Conservation (phyloP, 30 jellyfish, hydroid and myxozoan species). For the Mastigias papua region DNA sequence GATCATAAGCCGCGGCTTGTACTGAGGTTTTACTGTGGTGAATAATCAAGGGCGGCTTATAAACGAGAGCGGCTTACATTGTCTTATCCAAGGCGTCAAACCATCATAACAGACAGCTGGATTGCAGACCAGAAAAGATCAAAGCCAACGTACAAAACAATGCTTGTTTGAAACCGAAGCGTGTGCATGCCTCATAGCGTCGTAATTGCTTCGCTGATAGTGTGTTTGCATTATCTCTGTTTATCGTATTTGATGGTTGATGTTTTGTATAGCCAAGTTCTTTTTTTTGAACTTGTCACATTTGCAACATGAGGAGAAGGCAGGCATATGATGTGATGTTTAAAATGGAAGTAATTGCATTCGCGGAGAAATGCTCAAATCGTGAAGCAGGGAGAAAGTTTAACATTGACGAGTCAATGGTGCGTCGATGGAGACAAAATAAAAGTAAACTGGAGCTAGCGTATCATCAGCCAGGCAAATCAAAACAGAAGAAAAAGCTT, state of each 20-base stretch:
- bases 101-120: neutral
- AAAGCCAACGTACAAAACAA: too few relatives aligned
- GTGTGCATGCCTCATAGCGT: neutral
- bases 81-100: neutral
- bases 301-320: constrained; percentile 11
- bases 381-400: constrained; percentile 29
- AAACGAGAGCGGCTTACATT: constrained; percentile 17
- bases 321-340: constrained; percentile 12
- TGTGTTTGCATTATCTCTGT: too few relatives aligned
- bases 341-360: constrained; percentile 11
- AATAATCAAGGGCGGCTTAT: constrained; percentile 9
- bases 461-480: neutral
- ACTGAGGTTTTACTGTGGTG: neutral
- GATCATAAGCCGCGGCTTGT: constrained; percentile 6
- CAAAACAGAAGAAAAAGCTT: neutral
- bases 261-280: too few relatives aligned
- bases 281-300: neutral
- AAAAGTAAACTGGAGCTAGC: constrained; percentile 8
- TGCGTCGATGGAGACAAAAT: constrained; percentile 43
- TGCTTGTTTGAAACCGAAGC: neutral
- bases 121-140: neutral
- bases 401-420: constrained; percentile 26
- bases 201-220: too few relatives aligned
- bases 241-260: too few relatives aligned
- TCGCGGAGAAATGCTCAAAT: constrained; percentile 17